Base-by-base conservation (phyloP, 2,888 invertebrate species). In the Drosophila mimica region DNA sequence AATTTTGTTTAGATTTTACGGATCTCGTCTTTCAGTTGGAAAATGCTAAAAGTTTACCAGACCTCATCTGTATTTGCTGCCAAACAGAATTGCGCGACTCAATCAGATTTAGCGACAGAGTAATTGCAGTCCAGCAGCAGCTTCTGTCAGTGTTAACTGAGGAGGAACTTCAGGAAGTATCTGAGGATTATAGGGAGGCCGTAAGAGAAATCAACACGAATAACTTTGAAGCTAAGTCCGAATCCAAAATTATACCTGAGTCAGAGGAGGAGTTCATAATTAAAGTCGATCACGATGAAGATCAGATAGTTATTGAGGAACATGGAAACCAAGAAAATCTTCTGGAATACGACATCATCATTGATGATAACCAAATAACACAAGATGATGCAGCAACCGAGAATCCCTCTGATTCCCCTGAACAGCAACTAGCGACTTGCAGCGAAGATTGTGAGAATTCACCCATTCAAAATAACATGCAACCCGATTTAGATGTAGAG, bases 21-120 rank as follows among this genome's bases (percentile, higher is more conserved):
- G 25, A 5, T 17, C 3, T 11, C 15, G 11, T 20, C 11, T 28
- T 49, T 2, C 38, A 79, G 79, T 30, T 79, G 57, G 82, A 81
- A 62, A 71, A 68, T 38, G 59, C 30, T 0, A 62, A 74, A 13
- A 71, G 58, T 13, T 52, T 79, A 30, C 79, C 79, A 15, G 74
- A 81, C 17, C 65, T 81, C 8, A 79, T 79, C 53, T 79, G 79
- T 33, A 58, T 49, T 46, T 74, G 38, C 49, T 83, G 83, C 30
- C 77, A 85, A 33, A 56, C 58, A 9, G 65, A 74, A 28, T 48
- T 85, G 9, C 66, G 54, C 2, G 71, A 70, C 11, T 77, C 81
- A 1, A 71, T 77, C 6, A n/a, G 54, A 36, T 83, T 83, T 33
- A 72, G 88, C 5, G 53, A 82, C 13, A 69, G 70, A 28, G 69